Base-by-base conservation (phyloP, 2,888 invertebrate genomes). In the Aleiodes alternator region DNA sequence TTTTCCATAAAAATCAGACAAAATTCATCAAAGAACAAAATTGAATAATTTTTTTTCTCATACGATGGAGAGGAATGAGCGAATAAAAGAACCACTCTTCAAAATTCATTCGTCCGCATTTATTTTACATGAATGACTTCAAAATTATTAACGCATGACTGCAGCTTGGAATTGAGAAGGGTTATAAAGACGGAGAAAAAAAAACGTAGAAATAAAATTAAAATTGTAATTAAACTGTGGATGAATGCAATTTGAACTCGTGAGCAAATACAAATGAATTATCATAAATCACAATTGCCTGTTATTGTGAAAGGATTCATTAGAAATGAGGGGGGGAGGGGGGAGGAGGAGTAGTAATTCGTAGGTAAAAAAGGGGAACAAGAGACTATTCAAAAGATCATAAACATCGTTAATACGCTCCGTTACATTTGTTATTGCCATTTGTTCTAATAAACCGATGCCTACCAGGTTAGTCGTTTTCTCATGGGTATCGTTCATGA, bases 401-500 rank as follows among this genome's bases (percentile, higher is more conserved):
- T 83, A 83, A 83, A 82, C 81, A 82, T 83, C 80, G 83, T 84
- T 84, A 85, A 83, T 84, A 87, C 84, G 83, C 85, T 66, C 79
- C 83, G 82, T 82, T 84, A 81, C 82, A 83, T 66, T 71, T 78
- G 77, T 86, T 86, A 86, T 86, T 86, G 84, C 85, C 86, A 88
- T 88, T 87, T 86, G 86, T 88, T 88, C 87, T 88, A 87, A 88
- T 88, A 86, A 81, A 76, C 72, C 43, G 76, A 73, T 80, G 80
- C 83, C 83, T 80, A 78, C 82, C 14, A 64, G 34, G 34, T 34
- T 34, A 34, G 34, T 1, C 8, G 12, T 9, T 12, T 66, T 87
- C 89, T 88, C 89, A 70, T 75, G 89, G 88, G 89, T 80, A 83
- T 85, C 89, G 86, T 89, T 88, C 83, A 80, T 86, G 87, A 87